Percentiles rank a stretch among this genome's conserved stretches.
These are phyloP conservation scores for Coremacera marginata DNA, from an alignment of 2,888 invertebrate species.

Conservation along the genomic window DNA sequence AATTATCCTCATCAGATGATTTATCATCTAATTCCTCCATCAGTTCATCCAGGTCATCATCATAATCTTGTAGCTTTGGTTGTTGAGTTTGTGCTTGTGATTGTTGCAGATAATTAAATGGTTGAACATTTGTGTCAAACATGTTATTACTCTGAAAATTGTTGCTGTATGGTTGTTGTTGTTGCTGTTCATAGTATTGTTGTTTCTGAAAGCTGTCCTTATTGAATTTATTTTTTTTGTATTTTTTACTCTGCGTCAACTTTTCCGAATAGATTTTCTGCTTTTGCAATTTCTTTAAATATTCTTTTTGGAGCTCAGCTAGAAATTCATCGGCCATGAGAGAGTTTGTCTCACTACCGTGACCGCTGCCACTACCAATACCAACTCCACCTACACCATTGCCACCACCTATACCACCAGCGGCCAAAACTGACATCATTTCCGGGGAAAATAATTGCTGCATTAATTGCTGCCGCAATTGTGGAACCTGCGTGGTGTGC, in stretches of 20 bases:
- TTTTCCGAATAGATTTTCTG: constrained; percentile 1
- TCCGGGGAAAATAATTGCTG: constrained; percentile 57
- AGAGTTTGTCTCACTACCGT: constrained; percentile 50
- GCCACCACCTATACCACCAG: constrained; percentile 10
- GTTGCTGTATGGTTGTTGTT: constrained; percentile 33
- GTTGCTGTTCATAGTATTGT: constrained; percentile 12
- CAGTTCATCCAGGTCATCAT: constrained; percentile 8
- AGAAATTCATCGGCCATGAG: constrained; percentile 58
- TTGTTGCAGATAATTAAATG: constrained; percentile 30
- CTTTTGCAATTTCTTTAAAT: constrained; percentile 40
- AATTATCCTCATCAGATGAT: neutral
- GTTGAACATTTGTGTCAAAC: constrained; percentile 38
- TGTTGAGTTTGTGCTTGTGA: constrained; percentile 30
- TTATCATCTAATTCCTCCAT: constrained; percentile 31
- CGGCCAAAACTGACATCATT: constrained; percentile 50
- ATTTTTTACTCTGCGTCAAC: constrained; percentile 9
- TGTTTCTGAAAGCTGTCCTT: constrained; percentile 16
- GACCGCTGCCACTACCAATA: neutral
- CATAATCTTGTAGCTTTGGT: constrained; percentile 40
- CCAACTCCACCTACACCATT: constrained; percentile 23
- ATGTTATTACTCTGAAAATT: constrained; percentile 37
- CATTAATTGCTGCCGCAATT: constrained; percentile 50
- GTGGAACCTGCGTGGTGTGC: constrained; percentile 39
- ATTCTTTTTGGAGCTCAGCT: constrained; percentile 59
- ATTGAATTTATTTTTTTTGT: constrained; percentile 16